Evolutionary conservation across 2,888 invertebrate species (phyloP).

Genomic region (Eustalomyia histrio): DNA sequence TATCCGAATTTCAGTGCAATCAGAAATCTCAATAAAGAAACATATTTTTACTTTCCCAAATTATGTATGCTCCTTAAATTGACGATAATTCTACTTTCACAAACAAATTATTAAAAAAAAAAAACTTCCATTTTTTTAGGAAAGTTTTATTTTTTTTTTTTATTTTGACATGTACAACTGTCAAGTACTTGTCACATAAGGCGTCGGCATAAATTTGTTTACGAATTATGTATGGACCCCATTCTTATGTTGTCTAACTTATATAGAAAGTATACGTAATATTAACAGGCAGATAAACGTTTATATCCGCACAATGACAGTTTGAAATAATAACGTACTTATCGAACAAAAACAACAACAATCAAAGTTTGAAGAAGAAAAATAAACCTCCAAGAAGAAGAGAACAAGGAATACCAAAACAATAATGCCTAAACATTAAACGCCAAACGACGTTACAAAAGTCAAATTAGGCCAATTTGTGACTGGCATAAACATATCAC

Average conservation of each 20-base stretch:
- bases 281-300: slow-evolving; percentile 60
- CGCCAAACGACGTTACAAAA: slow-evolving; percentile 66
- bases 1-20: no score
- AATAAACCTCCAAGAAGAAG: slow-evolving; percentile 7
- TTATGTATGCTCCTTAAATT: background rate
- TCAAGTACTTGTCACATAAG: slow-evolving; percentile 64
- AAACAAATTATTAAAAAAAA: slow-evolving; percentile 4
- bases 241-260: background rate
- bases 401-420: slow-evolving; percentile 15
- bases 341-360: slow-evolving; percentile 50
- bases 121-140: slow-evolving; percentile 6
- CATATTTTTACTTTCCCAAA: no score
- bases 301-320: slow-evolving; percentile 63
- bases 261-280: background rate
- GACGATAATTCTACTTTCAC: background rate
- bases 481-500: slow-evolving; percentile 62
- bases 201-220: slow-evolving; percentile 62
- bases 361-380: slow-evolving; percentile 21
- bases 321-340: slow-evolving; percentile 66
- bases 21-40: no score
- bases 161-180: slow-evolving; percentile 59
- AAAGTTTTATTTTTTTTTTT: slow-evolving; percentile 38
- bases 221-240: slow-evolving; percentile 49
- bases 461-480: slow-evolving; percentile 71
- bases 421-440: slow-evolving; percentile 62